These are phyloP conservation scores for Polydrusus pterygomalis DNA, from an alignment of 2,888 invertebrate species.

Conservation along the genomic window DNA sequence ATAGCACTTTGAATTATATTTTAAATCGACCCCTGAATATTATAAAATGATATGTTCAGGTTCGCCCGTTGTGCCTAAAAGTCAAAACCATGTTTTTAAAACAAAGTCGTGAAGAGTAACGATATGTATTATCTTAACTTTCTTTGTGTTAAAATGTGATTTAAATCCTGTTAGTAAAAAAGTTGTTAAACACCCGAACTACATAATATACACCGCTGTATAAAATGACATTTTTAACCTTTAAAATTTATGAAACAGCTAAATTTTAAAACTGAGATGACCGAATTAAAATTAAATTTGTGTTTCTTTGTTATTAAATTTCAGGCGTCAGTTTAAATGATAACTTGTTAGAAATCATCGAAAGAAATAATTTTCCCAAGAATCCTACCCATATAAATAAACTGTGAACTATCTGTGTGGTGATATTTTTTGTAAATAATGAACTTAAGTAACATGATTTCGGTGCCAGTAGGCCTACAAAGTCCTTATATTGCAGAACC, in stretches of 20 bases:
- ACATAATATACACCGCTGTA: too few relatives aligned
- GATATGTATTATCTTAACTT: too few relatives aligned
- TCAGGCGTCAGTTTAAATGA: not conserved
- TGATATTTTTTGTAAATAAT: constrained; percentile 2
- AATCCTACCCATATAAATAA: not conserved
- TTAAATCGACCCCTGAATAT: too few relatives aligned
- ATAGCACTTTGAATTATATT: not conserved
- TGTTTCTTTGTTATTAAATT: not conserved
- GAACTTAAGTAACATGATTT: constrained; percentile 58
- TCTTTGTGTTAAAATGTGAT: too few relatives aligned
- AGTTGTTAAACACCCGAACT: too few relatives aligned
- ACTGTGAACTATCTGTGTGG: not conserved
- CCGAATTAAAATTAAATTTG: not conserved
- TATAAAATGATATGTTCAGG: too few relatives aligned
- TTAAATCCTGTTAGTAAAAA: too few relatives aligned
- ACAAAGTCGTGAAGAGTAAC: too few relatives aligned
- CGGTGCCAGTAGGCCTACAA: constrained; percentile 61
- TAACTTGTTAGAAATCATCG: not conserved
- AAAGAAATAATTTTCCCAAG: too few relatives aligned
- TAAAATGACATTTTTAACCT: too few relatives aligned
- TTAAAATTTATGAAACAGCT: not conserved
- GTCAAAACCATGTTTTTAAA: too few relatives aligned
- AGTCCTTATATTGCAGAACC: constrained; percentile 59
- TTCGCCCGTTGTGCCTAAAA: too few relatives aligned
- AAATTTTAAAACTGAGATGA: not conserved